Base-by-base conservation (phyloP, 2,113 vertebrate species). In the Tragelaphus strepsiceros region DNA sequence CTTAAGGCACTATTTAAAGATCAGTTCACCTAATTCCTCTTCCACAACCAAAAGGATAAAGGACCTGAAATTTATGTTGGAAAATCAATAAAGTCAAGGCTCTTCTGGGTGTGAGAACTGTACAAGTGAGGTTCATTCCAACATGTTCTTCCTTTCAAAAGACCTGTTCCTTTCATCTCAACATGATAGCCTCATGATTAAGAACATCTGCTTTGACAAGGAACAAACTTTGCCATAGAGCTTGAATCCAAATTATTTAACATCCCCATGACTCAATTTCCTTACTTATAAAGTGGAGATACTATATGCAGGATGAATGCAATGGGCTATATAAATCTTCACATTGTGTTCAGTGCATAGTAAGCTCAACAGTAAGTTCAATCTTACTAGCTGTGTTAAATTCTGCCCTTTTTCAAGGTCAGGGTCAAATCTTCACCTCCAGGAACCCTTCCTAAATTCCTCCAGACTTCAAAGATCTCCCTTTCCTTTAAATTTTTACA, bases 401-500 rank as follows among this genome's bases (percentile, higher is more conserved):
- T 49, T 11, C 15, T 78, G 6, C 6, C 46, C 14, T 87, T 89
- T n/a, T 91, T 96, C 5, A 93, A 84, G 35, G 4, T 26, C 24
- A 86, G 56, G 2, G 6, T 81, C 39, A 87, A 62, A 92, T n/a
- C 5, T 6, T 80, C 24, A 90, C 62, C 28, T 90, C 71, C 15
- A 96, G 15, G 24, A 96, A 49, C 19, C 11, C 14, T 84, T 93
- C 21, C 26, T 93, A 88, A 13, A 54, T 53, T 91, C 21, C 35
- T 54, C n/a, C 26, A 97, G 43, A 64, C 8, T 87, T 96, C 24
- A 94, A 51, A 93, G 35, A 77, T 90, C 11, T 30, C 22, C 8
- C 5, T 94, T 94, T 93, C 12, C 32, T 91, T 71, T 81, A 94
- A 92, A n/a, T 94, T 91, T 13, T 93, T 87, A 82, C 7, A 61